Evolutionary conservation across 2,888 invertebrate genomes (phyloP), one percentile per base, ranked within the genome.

Genomic region (Torymus texanus): DNA sequence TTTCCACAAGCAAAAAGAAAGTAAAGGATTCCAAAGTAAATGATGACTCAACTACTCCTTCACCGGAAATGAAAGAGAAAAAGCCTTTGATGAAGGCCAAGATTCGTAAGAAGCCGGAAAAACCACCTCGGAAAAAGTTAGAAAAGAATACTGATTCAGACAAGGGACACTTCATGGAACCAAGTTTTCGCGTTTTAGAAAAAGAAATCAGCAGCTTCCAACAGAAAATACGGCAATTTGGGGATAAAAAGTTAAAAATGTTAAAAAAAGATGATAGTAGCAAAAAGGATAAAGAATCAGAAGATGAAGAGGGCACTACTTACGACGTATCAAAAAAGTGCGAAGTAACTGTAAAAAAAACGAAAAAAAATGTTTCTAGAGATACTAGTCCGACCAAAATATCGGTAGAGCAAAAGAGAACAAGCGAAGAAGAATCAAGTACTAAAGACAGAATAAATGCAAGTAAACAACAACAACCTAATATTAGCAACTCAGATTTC

Each of bases 151-250:
- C 65, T n/a, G 83, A 77, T 13, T 65, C 76, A 12, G 83, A 81
- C 50, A 58, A 63, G 78, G 75, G 71, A 79, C n/a, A 85, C 82
- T 81, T 76, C 41, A 56, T 83, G 24, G 88, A 87, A 74, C 89
- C 89, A 2, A 90, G 89, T 80, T 90, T 90, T 73, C 85, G 86
- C 3, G 86, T 89, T 58, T 82, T 89, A 13, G 89, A 90, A 58
- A 85, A 84, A 56, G 88, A 89, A 62, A 87, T 86, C 18, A 89
- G 84, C 51, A 85, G 86, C 18, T 75, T 87, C 29, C 88, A 88
- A 29, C 88, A 87, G 51, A 88, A 87, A 51, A 79, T 87, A 0
- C 87, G 87, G 3, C 84, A 85, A 78, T 83, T 89, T 13, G 84
- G 87, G 0, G 87, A 87, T 2, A 88, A 85, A 58, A 86, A 85